Evolutionary conservation across 2,888 invertebrate species (phyloP), one percentile per base, ranked within the genome.

Genomic region (Cephus pygmeus): DNA sequence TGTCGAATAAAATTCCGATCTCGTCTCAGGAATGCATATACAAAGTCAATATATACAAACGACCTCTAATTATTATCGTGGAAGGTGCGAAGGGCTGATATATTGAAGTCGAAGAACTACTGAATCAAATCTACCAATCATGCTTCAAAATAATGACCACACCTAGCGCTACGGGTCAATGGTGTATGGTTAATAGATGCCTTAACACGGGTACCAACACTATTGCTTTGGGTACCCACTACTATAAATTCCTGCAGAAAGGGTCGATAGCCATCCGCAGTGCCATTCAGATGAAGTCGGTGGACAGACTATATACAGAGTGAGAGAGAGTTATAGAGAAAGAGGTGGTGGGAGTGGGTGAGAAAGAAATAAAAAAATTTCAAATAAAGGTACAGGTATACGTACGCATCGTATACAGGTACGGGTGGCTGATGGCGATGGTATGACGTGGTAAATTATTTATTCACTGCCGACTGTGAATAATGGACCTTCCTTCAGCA

Each of bases 401-500:
- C 56, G 3, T 23, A 23, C 56, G 23, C 9, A 23, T 15, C 12
- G 3, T 34, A 71, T 31, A 23, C 15, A 71, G 33, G 33, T 71
- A 71, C 23, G 71, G 12, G 84, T 85, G 82, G 76, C 81, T 84
- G 85, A 87, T 87, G 85, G 84, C 82, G 83, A 82, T 81, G 85
- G 83, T 87, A 86, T 88, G 88, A 87, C 87, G 86, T 83, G 83
- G 87, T 88, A 87, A 88, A 89, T 89, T 89, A 89, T 89, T 89
- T 88, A 90, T 90, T 90, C 89, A 88, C 86, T 81, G 86, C 84
- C 84, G 87, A 88, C 90, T 85, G 85, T 89, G 90, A 90, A 87
- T 90, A 89, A 90, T 89, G 88, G 83, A 83, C 85, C 84, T 83
- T 81, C 84, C 85, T 86, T 85, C 83, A 82, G 82, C 81, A 83